Base-by-base conservation (phyloP, 2,113 vertebrate genomes). In the Pongo abelii region DNA sequence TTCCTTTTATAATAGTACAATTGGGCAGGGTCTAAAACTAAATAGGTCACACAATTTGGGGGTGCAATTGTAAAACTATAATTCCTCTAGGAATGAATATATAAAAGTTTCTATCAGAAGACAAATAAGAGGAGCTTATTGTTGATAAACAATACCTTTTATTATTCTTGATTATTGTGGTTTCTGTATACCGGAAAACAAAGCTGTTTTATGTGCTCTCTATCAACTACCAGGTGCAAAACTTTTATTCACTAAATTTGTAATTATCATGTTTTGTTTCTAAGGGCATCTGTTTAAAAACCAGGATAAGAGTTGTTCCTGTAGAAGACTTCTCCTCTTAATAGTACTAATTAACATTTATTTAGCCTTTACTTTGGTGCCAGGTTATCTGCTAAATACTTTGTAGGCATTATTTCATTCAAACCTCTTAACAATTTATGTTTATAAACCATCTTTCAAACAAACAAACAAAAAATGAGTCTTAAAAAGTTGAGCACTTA, bases 251-350 rank as follows among this genome's bases (percentile, higher is more conserved):
- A 50, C 11, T 75, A 55, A 59, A 64, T 93, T 97, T 85, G 52
- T 38, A 92, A 84, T 84, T 52, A 79, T 64, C 38, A 25, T 22
- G 9, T 13, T 48, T 91, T 87, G 8, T 57, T 93, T 78, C 35
- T 86, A 91, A 97, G 85, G 46, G 79, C 23, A 22, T 83, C 89
- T 83, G 23, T 83, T 90, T 89, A 52, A 97, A 96, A 90, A 97
- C 38, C 12, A 94, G 72, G 57, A 40, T 96, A 48, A 61, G 84
- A 97, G 78, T 43, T 87, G n/a, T 84, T 95, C 89, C 22, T 67
- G 50, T 84, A 96, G 72, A 97, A 46, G 83, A 48, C 75, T 50
- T 30, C 35, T 70, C 10, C 40, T 89, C 38, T 9, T 96, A n/a
- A n/a, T 79, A 50, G 27, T 46, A 67, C 61, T 40, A 23, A 50